phyloP scores from a whole-genome alignment of 1,140 invertebrate genomes.

The Microplitis demolitor region DNA sequence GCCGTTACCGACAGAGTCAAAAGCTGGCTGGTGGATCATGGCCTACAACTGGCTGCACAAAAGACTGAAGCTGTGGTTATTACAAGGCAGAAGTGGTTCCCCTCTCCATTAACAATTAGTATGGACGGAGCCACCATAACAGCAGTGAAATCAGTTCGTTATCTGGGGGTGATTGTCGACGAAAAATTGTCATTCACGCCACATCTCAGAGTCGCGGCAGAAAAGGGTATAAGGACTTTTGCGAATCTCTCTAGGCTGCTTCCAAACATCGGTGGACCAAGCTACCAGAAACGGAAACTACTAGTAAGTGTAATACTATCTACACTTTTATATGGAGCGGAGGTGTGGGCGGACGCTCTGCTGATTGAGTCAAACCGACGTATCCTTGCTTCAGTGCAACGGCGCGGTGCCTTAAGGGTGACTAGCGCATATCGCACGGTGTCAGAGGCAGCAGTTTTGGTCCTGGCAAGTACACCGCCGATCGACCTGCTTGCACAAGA shows the following conservation, averaged over 20 bases:
- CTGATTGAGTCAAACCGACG: neutral
- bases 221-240: neutral
- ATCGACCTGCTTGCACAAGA: no score
- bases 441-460: conserved; percentile 25
- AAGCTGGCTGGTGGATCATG: conserved; percentile 29
- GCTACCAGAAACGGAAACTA: conserved; percentile 16
- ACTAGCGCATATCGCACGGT: conserved; percentile 30
- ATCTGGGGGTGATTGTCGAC: conserved; percentile 27
- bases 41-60: conserved; percentile 27
- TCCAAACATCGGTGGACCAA: neutral
- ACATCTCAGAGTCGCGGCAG: neutral
- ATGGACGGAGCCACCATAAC: neutral
- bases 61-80: conserved; percentile 36
- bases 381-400: conserved; percentile 14
- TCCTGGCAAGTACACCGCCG: conserved; percentile 18
- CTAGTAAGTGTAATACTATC: conserved; percentile 23
- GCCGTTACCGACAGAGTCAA: conserved; percentile 3
- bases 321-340: conserved; percentile 28
- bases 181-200: neutral
- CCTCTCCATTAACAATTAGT: neutral
- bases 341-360: neutral
- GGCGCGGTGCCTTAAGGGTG: conserved; percentile 9
- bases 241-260: neutral
- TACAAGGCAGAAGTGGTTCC: conserved; percentile 14
- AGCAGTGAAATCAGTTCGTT: conserved; percentile 25